Evolutionary conservation across 2,888 invertebrate genomes (phyloP).

Genomic region (Acleris sparsana): DNA sequence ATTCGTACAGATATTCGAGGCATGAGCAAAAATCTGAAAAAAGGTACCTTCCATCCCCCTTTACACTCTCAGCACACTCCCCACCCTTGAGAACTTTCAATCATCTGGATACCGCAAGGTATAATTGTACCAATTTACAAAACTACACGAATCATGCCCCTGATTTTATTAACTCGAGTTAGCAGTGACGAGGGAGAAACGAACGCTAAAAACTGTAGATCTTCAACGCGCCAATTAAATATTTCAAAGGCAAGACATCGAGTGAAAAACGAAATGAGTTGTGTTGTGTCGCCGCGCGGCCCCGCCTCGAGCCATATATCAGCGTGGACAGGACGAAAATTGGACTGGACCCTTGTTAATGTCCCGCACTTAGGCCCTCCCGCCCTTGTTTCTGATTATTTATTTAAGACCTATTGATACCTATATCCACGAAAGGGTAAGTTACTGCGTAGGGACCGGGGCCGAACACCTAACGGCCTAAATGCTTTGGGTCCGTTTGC

Average conservation of each 20-base stretch:
- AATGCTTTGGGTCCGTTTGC: neutral
- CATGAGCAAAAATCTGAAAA: too few species aligned
- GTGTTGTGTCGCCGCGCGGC: slow-evolving; percentile 63
- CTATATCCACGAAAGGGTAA: slow-evolving; percentile 47
- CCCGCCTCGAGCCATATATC: slow-evolving; percentile 75
- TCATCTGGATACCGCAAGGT: too few species aligned
- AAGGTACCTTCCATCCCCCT: too few species aligned
- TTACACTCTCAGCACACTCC: too few species aligned
- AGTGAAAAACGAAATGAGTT: slow-evolving; percentile 67
- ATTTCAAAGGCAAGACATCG: slow-evolving; percentile 46
- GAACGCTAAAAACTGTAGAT: too few species aligned
- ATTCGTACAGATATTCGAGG: too few species aligned
- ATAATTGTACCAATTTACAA: too few species aligned
- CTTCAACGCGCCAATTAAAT: slow-evolving; percentile 5
- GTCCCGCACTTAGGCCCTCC: slow-evolving; percentile 77
- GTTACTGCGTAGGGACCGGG: slow-evolving; percentile 38
- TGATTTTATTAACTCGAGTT: too few species aligned
- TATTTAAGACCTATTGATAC: slow-evolving; percentile 79
- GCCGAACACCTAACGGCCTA: slow-evolving; percentile 11
- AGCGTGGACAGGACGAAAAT: slow-evolving; percentile 82
- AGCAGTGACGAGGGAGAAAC: too few species aligned
- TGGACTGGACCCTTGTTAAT: slow-evolving; percentile 83
- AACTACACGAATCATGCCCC: too few species aligned
- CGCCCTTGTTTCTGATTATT: slow-evolving; percentile 78
- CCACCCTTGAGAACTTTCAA: too few species aligned